phyloP scores from a whole-genome alignment of 37 sponge, comb jelly and placozoan genomes.

The Diacarnus erythraeanus region DNA sequence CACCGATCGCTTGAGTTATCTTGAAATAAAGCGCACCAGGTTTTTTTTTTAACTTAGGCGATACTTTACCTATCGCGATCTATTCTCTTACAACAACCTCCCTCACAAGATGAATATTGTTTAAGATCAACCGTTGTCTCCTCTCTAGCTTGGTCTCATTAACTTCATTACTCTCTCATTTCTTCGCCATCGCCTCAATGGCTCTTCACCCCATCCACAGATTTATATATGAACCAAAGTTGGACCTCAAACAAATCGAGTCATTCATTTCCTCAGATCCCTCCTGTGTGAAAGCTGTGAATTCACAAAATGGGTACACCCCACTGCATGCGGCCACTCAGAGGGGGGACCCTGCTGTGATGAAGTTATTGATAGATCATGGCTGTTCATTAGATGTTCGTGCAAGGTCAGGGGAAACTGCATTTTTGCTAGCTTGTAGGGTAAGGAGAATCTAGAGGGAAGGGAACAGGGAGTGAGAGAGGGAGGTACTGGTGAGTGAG shows the following conservation, averaged over 20 bases:
- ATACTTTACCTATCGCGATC: not conserved
- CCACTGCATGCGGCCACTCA: constrained; percentile 43
- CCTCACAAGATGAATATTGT: too few relatives aligned
- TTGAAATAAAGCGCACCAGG: not conserved
- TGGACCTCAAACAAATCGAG: constrained; percentile 8
- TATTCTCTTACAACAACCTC: not conserved
- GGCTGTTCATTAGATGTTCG: constrained; percentile 33
- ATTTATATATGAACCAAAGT: constrained; percentile 11
- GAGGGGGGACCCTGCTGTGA: constrained; percentile 25
- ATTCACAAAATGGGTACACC: constrained; percentile 20
- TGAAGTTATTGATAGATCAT: constrained; percentile 9
- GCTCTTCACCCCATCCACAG: constrained; percentile 14
- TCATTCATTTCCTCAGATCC: constrained; percentile 19
- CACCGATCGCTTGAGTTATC: too few relatives aligned
- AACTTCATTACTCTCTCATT: not conserved
- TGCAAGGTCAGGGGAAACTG: constrained; percentile 33
- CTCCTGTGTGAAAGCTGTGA: constrained; percentile 6
- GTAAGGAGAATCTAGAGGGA: too few relatives aligned
- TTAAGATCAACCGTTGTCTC: not conserved
- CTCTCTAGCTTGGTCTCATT: not conserved
- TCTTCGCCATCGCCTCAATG: not conserved
- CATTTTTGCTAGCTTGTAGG: constrained; percentile 51
- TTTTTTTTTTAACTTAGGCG: too few relatives aligned
- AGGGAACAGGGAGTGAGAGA: too few relatives aligned
- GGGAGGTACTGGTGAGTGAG: too few relatives aligned